Base-by-base conservation (phyloP, 2,113 vertebrate genomes). In the Anser cygnoides region DNA sequence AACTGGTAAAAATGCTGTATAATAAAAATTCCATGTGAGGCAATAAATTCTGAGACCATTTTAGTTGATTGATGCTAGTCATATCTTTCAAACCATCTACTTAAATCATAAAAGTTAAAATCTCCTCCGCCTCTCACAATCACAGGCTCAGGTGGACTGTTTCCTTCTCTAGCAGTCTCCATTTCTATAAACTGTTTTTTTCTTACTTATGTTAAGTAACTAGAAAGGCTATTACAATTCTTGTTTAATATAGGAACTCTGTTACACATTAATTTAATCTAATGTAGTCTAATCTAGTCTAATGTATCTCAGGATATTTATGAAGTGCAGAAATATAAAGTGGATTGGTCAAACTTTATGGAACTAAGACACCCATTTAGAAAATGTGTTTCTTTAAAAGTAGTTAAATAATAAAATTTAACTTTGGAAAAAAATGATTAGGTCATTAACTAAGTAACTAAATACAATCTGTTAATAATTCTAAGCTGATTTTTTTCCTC, bases 11-110 rank as follows among this genome's bases (percentile, higher is more conserved):
- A 93, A 82, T 46, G 46, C 31, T 68, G 49, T 66, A 39, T 75
- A 74, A 89, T 89, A 74, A 70, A 91, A 95, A 82, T 91, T 84
- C 39, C 61, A 39, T 81, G n/a, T 58, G 29, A 93, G 35, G 15
- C 37, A 93, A 89, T 89, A 82, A 79, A 89, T 94, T 89, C 29
- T 91, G 35, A 75, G 54, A 39, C 13, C 10, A 21, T 85, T 96
- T 95, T 65, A 78, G 31, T 3, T 63, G 13, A 46, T 67, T 39
- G 43, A 68, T 59, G 33, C 14, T 77, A 57, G 35, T 62, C 20
- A 57, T 57, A 68, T 28, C 37, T 84, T 88, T 54, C 52, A 94
- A 90, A 86, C 11, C 15, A 70, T 87, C 78, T 73, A 44, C n/a
- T 89, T 57, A 82, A 73, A 75, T 58, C 52, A 66, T 58, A 57